Evolutionary conservation across 1,140 invertebrate genomes (phyloP).

Genomic region (Acromyrmex echinatior): DNA sequence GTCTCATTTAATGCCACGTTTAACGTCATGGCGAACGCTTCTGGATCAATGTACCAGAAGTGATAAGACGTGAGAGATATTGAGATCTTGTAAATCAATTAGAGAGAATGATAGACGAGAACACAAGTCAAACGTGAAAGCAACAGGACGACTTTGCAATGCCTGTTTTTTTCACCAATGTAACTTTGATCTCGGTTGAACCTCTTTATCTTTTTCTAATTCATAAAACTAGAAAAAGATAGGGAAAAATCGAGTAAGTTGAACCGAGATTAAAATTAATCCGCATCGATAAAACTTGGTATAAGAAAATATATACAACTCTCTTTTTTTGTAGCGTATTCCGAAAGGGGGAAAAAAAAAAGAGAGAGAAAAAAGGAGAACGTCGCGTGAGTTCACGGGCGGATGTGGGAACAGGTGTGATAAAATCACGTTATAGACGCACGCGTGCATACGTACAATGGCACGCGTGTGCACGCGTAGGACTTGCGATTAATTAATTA

Average conservation of each 20-base stretch:
- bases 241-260: too few relatives aligned
- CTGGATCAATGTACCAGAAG: conserved; percentile 24
- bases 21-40: neutral
- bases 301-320: neutral
- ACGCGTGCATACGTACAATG: conserved; percentile 5
- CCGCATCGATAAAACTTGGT: too few relatives aligned
- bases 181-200: too few relatives aligned
- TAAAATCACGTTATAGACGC: conserved; percentile 32
- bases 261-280: too few relatives aligned
- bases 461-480: conserved; percentile 17
- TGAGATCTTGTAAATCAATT: conserved; percentile 18
- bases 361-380: conserved; percentile 30
- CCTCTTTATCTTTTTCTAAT: too few relatives aligned
- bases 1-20: neutral
- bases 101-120: neutral
- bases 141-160: neutral
- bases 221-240: too few relatives aligned
- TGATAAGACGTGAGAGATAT: conserved; percentile 31
- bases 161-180: too few relatives aligned
- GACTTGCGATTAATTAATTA: conserved; percentile 47
- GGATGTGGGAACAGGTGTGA: neutral
- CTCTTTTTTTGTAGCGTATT: neutral
- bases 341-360: neutral
- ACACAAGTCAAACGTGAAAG: neutral
- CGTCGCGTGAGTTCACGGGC: conserved; percentile 41